Conservation (phyloP, 1,140 invertebrate genomes). For the Eubasilissa regina region DNA sequence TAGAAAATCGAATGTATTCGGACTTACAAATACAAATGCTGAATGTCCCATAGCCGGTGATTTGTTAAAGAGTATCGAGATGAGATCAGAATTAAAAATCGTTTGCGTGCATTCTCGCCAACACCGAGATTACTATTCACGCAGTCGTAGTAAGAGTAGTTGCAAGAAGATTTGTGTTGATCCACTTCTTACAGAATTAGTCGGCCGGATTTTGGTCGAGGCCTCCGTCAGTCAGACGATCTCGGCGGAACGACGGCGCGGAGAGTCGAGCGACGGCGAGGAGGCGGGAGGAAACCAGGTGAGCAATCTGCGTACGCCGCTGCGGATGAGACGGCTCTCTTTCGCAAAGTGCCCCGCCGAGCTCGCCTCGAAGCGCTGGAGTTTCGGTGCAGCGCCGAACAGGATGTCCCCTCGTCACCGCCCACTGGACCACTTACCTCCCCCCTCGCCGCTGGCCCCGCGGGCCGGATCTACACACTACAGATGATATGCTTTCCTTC, state of each 20-base stretch:
- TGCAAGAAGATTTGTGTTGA: background rate
- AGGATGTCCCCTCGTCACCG: conserved; percentile 37
- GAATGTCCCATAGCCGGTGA: too few relatives aligned
- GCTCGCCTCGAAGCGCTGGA: too few relatives aligned
- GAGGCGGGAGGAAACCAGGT: too few relatives aligned
- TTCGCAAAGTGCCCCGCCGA: background rate
- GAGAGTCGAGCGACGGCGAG: background rate
- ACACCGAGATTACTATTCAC: background rate
- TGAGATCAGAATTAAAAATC: too few relatives aligned
- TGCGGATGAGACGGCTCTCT: background rate
- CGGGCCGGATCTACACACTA: conserved; percentile 30
- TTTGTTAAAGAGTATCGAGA: too few relatives aligned
- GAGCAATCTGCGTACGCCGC: too few relatives aligned
- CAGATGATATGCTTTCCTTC: conserved; percentile 30
- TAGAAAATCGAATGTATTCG: too few relatives aligned
- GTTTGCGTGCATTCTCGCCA: background rate
- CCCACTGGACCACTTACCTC: conserved; percentile 38
- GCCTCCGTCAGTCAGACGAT: background rate
- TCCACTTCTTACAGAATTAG: conserved; percentile 19
- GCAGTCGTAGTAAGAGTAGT: too few relatives aligned
- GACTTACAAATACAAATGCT: too few relatives aligned
- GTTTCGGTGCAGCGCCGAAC: conserved; percentile 10
- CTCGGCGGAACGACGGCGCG: background rate
- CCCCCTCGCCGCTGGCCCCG: background rate
- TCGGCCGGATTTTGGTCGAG: conserved; percentile 12